Conservation (phyloP, 2,888 invertebrate species). For the Tenodera sinensis region DNA sequence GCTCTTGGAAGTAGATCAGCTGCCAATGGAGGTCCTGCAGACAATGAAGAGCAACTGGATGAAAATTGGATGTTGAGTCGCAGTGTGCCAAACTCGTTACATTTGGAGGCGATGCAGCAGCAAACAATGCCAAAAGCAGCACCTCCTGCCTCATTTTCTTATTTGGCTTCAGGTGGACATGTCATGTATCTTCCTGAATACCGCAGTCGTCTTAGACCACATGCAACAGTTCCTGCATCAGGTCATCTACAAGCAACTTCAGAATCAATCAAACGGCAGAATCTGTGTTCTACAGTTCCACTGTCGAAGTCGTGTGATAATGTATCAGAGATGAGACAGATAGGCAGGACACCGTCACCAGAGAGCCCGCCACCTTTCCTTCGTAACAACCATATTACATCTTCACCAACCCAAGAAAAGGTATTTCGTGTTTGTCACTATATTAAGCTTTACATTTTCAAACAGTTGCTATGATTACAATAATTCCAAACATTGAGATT, state of each 20-base stretch:
- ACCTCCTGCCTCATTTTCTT: conserved; percentile 45
- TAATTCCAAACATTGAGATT: too few species aligned
- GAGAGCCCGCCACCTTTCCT: conserved; percentile 28
- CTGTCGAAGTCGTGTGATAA: conserved; percentile 52
- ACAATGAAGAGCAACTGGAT: conserved; percentile 44
- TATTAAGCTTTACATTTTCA: too few species aligned
- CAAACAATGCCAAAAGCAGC: conserved; percentile 37
- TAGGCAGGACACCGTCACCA: conserved; percentile 33
- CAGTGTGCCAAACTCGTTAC: conserved; percentile 74
- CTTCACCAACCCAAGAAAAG: background rate
- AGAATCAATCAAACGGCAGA: background rate
- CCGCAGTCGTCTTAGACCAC: conserved; percentile 9
- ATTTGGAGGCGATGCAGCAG: conserved; percentile 51
- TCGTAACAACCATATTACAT: background rate
- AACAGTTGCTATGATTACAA: too few species aligned
- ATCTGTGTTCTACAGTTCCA: conserved; percentile 7
- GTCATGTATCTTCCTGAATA: conserved; percentile 74
- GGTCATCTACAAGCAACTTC: background rate
- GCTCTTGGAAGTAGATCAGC: conserved; percentile 43
- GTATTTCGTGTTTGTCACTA: background rate
- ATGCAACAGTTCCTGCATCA: background rate
- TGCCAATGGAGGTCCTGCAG: conserved; percentile 34
- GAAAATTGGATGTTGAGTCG: conserved; percentile 80
- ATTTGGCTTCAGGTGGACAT: conserved; percentile 63
- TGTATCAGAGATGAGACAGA: conserved; percentile 37